Evolutionary conservation across 2,888 invertebrate genomes (phyloP).

Genomic region (Anticlea derivata): DNA sequence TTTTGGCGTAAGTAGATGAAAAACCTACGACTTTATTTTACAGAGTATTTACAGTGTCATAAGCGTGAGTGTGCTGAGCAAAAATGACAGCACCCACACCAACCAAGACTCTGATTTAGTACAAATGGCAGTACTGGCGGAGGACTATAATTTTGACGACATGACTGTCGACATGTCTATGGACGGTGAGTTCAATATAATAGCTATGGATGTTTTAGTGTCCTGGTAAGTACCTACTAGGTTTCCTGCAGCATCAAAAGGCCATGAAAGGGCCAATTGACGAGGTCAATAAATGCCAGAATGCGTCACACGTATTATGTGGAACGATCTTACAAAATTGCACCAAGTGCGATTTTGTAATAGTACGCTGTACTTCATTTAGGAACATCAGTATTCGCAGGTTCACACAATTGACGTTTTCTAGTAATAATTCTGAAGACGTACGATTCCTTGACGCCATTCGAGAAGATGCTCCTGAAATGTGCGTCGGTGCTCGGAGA

Average conservation of each 20-base stretch:
- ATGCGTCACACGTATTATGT: too few species aligned
- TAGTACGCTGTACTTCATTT: too few species aligned
- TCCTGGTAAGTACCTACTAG: too few species aligned
- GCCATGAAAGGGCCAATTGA: too few species aligned
- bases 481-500: constrained; percentile 86
- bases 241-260: too few species aligned
- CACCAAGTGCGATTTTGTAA: too few species aligned
- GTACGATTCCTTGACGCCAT: constrained; percentile 85
- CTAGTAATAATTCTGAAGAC: constrained; percentile 85
- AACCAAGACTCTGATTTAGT: constrained; percentile 40
- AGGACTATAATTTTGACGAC: constrained; percentile 75
- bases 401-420: too few species aligned
- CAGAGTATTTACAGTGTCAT: constrained; percentile 42
- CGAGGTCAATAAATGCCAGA: too few species aligned
- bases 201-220: too few species aligned
- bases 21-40: constrained; percentile 15
- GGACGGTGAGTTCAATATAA: constrained; percentile 67
- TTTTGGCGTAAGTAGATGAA: too few species aligned
- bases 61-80: constrained; percentile 31
- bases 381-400: too few species aligned
- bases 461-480: constrained; percentile 86
- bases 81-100: constrained; percentile 23
- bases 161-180: constrained; percentile 80
- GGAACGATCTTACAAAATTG: too few species aligned
- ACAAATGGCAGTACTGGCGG: constrained; percentile 76